phyloP scores from a whole-genome alignment of 2,113 vertebrate genomes.

The Ictidomys tridecemlineatus region DNA sequence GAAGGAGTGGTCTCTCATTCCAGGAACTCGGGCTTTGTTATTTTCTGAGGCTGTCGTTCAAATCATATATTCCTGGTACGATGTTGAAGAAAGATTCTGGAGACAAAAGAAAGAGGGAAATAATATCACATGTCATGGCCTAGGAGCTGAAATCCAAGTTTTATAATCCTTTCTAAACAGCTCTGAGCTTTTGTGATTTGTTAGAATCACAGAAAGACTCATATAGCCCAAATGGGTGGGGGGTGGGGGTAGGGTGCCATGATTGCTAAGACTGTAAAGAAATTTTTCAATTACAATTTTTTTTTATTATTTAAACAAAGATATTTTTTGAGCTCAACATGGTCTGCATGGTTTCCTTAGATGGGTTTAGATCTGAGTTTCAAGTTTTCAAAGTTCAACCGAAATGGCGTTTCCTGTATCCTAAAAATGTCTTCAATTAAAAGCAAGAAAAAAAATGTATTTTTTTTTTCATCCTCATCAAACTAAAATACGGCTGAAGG shows the following conservation, averaged over 20 bases:
- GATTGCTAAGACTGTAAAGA: slow-evolving; percentile 31
- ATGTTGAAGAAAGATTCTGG: slow-evolving; percentile 49
- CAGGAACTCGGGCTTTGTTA: slow-evolving; percentile 47
- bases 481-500: slow-evolving; percentile 85
- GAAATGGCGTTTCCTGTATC: slow-evolving; percentile 80
- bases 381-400: slow-evolving; percentile 76
- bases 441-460: slow-evolving; percentile 73
- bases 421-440: slow-evolving; percentile 84
- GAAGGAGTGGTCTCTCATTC: slow-evolving; percentile 59
- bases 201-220: slow-evolving; percentile 55
- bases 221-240: background rate
- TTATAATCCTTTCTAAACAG: slow-evolving; percentile 65
- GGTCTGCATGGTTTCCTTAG: slow-evolving; percentile 65
- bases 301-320: slow-evolving; percentile 8
- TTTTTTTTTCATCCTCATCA: slow-evolving; percentile 81
- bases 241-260: background rate
- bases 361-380: slow-evolving; percentile 72
- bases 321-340: slow-evolving; percentile 47
- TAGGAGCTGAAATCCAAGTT: slow-evolving; percentile 69
- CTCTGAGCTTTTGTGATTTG: slow-evolving; percentile 60
- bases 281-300: slow-evolving; percentile 68
- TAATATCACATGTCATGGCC: slow-evolving; percentile 57
- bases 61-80: slow-evolving; percentile 66
- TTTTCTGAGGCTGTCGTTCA: slow-evolving; percentile 61
- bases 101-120: slow-evolving; percentile 66